phyloP scores from a whole-genome alignment of 2,113 vertebrate genomes.

The Charadrius vociferus region DNA sequence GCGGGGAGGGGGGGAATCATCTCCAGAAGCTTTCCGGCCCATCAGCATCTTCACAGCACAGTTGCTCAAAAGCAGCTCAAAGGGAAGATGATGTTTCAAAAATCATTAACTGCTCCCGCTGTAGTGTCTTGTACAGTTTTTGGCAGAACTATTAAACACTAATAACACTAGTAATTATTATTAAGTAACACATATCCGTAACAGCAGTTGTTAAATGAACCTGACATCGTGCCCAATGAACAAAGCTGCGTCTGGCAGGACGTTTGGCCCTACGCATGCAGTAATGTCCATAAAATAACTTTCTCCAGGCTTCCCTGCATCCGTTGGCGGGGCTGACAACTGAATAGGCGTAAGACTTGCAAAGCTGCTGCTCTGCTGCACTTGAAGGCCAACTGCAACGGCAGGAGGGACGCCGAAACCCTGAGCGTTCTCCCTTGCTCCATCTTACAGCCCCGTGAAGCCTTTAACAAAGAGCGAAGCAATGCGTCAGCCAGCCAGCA shows the following conservation, averaged over 20 bases:
- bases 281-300: not conserved
- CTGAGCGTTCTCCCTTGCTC: not conserved
- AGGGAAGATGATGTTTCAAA: not conserved
- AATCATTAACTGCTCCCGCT: not conserved
- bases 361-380: not conserved
- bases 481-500: constrained; percentile 58
- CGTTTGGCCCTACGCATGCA: not conserved
- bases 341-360: not conserved
- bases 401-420: not conserved
- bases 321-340: not conserved
- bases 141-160: not conserved
- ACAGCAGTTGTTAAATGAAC: not conserved
- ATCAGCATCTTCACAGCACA: not conserved
- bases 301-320: not conserved
- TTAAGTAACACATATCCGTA: not conserved
- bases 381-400: not conserved
- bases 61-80: not conserved
- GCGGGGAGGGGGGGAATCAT: not conserved
- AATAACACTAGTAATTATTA: constrained; percentile 29
- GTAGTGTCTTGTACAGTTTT: not conserved
- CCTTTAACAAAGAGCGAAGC: constrained; percentile 29
- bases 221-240: not conserved
- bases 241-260: not conserved
- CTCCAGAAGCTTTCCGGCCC: not conserved
- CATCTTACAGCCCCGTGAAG: not conserved